phyloP scores from a whole-genome alignment of 2,888 invertebrate species.

The Euplexia lucipara region DNA sequence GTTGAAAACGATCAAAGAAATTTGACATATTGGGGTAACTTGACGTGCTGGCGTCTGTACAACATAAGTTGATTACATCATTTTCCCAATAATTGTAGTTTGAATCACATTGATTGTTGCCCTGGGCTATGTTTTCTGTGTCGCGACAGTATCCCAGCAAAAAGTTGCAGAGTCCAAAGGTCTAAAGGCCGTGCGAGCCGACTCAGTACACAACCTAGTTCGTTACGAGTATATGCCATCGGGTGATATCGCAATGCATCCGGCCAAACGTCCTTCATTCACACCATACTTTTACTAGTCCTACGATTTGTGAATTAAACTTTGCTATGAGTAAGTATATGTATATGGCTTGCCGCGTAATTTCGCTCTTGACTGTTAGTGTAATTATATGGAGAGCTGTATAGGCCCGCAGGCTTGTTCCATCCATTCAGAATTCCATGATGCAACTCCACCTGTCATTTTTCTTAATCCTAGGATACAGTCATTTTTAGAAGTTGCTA shows the following conservation, averaged over 20 bases:
- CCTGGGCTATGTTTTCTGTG: not conserved
- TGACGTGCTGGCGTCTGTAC: too few species aligned
- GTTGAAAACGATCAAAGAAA: too few species aligned
- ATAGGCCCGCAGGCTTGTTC: too few species aligned
- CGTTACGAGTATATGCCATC: conserved; percentile 43
- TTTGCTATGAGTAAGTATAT: conserved; percentile 6
- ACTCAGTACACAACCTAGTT: conserved; percentile 33
- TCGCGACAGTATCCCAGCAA: conserved; percentile 16
- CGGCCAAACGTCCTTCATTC: conserved; percentile 73
- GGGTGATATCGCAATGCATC: conserved; percentile 68
- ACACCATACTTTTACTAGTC: conserved; percentile 71
- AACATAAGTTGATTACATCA: too few species aligned
- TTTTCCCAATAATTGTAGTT: too few species aligned
- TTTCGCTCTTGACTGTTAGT: not conserved
- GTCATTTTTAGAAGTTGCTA: too few species aligned
- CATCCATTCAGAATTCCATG: too few species aligned
- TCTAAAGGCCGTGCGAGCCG: conserved; percentile 16
- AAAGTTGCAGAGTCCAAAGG: conserved; percentile 25
- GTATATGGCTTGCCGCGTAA: not conserved
- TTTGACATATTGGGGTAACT: too few species aligned
- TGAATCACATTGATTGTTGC: not conserved
- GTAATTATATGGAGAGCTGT: too few species aligned
- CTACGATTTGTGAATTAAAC: conserved; percentile 62
- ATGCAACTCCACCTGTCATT: too few species aligned
- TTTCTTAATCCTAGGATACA: too few species aligned